phyloP scores from a whole-genome alignment of 2,113 vertebrate species.

The Tenebrosternarchus preto region DNA sequence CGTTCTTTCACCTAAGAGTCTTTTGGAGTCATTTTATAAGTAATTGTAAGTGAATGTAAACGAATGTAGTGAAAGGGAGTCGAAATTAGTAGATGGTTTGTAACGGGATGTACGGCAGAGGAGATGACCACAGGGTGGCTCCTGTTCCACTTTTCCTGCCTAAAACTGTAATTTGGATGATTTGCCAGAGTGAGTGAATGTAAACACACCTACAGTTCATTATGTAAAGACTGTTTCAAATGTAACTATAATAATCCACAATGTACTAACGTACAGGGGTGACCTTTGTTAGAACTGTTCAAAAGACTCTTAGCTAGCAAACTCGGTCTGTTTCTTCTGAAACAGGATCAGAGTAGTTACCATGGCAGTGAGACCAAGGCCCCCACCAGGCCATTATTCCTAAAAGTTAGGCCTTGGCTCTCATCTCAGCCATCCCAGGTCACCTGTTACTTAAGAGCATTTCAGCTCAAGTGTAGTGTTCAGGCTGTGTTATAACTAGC shows the following conservation, averaged over 20 bases:
- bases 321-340: slow-evolving; percentile 48
- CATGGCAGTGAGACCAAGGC: slow-evolving; percentile 57
- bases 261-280: slow-evolving; percentile 59
- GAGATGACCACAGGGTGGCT: slow-evolving; percentile 37
- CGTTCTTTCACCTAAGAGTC: background rate
- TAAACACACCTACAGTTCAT: slow-evolving; percentile 25
- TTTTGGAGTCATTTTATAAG: slow-evolving; percentile 14
- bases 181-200: slow-evolving; percentile 1
- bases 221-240: slow-evolving; percentile 48
- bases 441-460: slow-evolving; percentile 43
- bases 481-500: slow-evolving; percentile 72
- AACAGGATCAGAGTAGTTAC: slow-evolving; percentile 51
- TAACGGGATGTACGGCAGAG: slow-evolving; percentile 15
- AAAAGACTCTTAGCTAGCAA: slow-evolving; percentile 41
- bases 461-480: slow-evolving; percentile 51
- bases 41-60: slow-evolving; percentile 22
- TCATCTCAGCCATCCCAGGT: slow-evolving; percentile 53
- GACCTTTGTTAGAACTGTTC: slow-evolving; percentile 53
- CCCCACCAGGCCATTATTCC: slow-evolving; percentile 37
- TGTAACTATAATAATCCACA: slow-evolving; percentile 65
- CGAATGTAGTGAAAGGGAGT: slow-evolving; percentile 11
- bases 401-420: slow-evolving; percentile 58
- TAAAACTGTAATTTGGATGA: slow-evolving; percentile 1
- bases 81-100: slow-evolving; percentile 14
- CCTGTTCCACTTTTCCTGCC: slow-evolving; percentile 9